Conservation (phyloP, 2,888 invertebrate species). For the Limenitis camilla region DNA sequence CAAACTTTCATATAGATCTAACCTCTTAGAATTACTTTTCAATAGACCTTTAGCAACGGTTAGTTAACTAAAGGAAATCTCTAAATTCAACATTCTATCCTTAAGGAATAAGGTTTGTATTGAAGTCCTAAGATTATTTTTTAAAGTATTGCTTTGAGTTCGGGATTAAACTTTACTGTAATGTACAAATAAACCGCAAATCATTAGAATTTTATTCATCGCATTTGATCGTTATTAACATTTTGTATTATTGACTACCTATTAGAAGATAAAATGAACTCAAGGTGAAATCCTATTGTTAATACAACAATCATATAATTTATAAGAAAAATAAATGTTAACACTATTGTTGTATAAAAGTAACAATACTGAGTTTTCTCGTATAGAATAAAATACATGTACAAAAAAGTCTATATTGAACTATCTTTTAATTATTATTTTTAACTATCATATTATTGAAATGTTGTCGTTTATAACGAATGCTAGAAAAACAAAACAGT, state of each 20-base stretch:
- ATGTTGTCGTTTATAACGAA: not conserved
- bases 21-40: no score
- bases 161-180: no score
- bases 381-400: constrained; percentile 7
- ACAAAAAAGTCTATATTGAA: not conserved
- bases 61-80: no score
- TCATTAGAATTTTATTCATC: not conserved
- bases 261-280: constrained; percentile 1
- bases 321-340: constrained; percentile 1
- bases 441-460: no score
- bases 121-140: no score
- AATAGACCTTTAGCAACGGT: no score
- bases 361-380: constrained; percentile 1
- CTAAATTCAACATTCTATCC: no score
- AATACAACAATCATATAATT: constrained; percentile 1
- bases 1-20: no score
- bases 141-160: no score
- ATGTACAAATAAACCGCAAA: no score
- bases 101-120: no score
- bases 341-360: constrained; percentile 3
- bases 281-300: constrained; percentile 8
- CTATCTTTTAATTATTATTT: no score
- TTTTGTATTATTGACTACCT: constrained; percentile 1
- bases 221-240: not conserved
- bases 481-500: constrained; percentile 4